phyloP scores from a whole-genome alignment of 2,888 invertebrate species.

The Xestia rhomboidea region DNA sequence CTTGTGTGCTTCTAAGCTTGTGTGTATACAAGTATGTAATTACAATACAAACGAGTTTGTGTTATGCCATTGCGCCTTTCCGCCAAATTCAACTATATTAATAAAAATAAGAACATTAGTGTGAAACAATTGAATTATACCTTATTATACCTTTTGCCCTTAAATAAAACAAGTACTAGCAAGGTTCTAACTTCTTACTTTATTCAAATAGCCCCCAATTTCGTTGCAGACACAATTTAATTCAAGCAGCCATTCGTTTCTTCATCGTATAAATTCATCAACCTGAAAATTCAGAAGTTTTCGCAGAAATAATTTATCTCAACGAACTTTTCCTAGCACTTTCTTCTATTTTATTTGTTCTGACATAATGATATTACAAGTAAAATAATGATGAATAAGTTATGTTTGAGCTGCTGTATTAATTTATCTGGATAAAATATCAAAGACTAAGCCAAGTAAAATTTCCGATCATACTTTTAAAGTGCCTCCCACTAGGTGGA shows the following conservation, averaged over 20 bases:
- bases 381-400: conserved; percentile 11
- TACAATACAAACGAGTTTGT: not conserved
- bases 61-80: too few species aligned
- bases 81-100: not conserved
- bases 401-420: not conserved
- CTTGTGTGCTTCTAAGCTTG: too few species aligned
- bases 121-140: not conserved
- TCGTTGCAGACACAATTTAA: conserved; percentile 1
- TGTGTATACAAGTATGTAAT: not conserved
- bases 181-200: not conserved
- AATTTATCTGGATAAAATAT: not conserved
- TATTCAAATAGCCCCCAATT: conserved; percentile 13
- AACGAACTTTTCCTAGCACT: conserved; percentile 18
- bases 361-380: not conserved
- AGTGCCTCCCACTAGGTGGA: too few species aligned
- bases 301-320: conserved; percentile 23
- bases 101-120: not conserved
- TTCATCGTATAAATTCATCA: conserved; percentile 19
- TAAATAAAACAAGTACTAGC: not conserved
- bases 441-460: not conserved
- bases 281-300: conserved; percentile 3
- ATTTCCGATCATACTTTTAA: too few species aligned
- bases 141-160: not conserved
- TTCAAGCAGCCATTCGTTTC: conserved; percentile 8
- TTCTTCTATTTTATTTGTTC: conserved; percentile 16